A percentile compares a stretch with the other conserved stretches of the same genome.
phyloP scores from a whole-genome alignment of 23 tunicate species.

The Clavelina lepadiformis region DNA sequence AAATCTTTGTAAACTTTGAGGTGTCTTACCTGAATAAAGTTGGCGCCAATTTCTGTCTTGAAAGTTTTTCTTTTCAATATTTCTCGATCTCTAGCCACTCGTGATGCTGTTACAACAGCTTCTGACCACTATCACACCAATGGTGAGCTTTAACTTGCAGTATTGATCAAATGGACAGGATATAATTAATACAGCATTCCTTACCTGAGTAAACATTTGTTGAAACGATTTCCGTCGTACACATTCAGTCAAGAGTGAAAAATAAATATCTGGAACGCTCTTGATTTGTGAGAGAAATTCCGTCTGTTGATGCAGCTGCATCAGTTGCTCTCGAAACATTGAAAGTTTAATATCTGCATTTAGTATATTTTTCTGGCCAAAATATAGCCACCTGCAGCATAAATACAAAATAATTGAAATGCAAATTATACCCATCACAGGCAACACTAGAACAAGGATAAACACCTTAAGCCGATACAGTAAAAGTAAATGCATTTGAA shows the following conservation, averaged over 20 bases:
- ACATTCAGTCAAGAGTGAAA: slow-evolving; percentile 38
- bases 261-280: slow-evolving; percentile 42
- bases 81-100: slow-evolving; percentile 57
- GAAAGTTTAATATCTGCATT: slow-evolving; percentile 42
- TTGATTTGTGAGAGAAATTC: slow-evolving; percentile 49
- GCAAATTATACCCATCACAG: no score
- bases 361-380: slow-evolving; percentile 38
- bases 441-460: no score
- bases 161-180: background rate
- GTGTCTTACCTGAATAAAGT: slow-evolving; percentile 66
- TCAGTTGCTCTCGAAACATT: slow-evolving; percentile 62
- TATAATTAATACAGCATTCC: background rate
- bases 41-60: slow-evolving; percentile 26
- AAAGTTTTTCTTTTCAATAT: slow-evolving; percentile 44
- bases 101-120: slow-evolving; percentile 42
- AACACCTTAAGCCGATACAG: no score
- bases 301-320: slow-evolving; percentile 38
- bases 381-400: slow-evolving; percentile 62
- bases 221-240: slow-evolving; percentile 49
- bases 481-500: no score
- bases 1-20: no score
- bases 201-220: slow-evolving; percentile 37
- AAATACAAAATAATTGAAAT: no score
- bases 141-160: background rate
- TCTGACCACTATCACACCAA: slow-evolving; percentile 52